Conservation (phyloP, 1,140 invertebrate genomes). For the Caerostris darwini region DNA sequence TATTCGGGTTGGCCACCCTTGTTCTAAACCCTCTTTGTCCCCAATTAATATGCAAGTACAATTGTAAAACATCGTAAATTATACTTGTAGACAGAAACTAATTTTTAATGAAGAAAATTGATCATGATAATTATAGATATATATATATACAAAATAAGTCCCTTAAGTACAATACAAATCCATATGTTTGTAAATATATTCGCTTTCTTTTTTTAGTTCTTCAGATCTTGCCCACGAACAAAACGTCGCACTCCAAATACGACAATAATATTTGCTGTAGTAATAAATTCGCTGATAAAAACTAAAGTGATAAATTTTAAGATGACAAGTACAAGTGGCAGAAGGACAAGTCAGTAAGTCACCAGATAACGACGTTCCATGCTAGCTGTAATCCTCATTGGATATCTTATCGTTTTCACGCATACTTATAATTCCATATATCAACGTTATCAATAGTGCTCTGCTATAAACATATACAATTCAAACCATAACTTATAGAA, state of each 20-base stretch:
- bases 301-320: background rate
- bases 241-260: background rate
- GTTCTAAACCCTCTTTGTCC: no score
- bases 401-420: background rate
- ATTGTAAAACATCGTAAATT: no score
- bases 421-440: background rate
- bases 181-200: no score
- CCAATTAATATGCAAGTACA: no score
- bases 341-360: background rate
- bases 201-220: no score
- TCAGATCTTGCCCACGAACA: background rate
- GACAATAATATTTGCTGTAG: background rate
- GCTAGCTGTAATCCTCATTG: background rate
- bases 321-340: background rate
- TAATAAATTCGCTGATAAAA: background rate
- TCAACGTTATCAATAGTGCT: background rate
- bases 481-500: no score
- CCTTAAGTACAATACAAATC: no score
- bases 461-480: background rate
- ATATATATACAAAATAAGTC: no score
- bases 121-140: no score
- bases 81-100: no score
- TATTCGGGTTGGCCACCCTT: no score
- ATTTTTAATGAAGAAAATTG: no score
- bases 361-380: background rate